Conservation (phyloP, 2,113 vertebrate genomes). For the Sinosuthora webbiana region DNA sequence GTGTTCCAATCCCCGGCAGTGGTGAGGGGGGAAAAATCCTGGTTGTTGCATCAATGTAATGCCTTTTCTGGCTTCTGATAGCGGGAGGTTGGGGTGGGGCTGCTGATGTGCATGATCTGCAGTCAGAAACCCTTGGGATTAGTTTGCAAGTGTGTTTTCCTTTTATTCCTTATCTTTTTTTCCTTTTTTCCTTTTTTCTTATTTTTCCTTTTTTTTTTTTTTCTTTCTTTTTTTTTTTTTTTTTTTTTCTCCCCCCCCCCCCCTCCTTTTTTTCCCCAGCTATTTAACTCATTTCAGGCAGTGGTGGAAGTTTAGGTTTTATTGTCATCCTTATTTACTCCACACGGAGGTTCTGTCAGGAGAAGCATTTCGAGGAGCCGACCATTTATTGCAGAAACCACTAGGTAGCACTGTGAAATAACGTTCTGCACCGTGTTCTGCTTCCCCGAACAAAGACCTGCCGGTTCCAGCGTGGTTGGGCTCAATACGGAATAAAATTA, state of each 20-base stretch:
- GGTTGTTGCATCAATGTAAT: background rate
- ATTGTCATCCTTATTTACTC: background rate
- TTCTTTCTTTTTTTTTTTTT: fast-evolving
- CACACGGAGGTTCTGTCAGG: fast-evolving
- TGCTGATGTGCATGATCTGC: background rate
- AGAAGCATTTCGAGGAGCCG: background rate
- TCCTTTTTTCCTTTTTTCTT: fast-evolving
- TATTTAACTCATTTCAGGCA: background rate
- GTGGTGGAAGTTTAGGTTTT: background rate
- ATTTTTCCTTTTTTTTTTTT: fast-evolving
- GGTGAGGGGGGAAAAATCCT: background rate
- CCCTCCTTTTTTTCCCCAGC: fast-evolving
- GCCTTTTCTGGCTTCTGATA: background rate
- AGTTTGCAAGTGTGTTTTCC: fast-evolving
- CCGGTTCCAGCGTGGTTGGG: background rate
- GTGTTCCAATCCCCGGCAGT: fast-evolving
- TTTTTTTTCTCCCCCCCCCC: fast-evolving
- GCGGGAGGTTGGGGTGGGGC: background rate
- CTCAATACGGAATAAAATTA: fast-evolving
- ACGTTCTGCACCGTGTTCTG: background rate
- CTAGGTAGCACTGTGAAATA: slow-evolving; percentile 70
- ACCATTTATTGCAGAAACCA: background rate
- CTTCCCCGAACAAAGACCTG: background rate
- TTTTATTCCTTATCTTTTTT: fast-evolving
- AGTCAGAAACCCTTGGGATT: background rate